These are phyloP conservation scores for Erinaceus europaeus DNA, from an alignment of 2,113 vertebrate species.

Conservation along the genomic window DNA sequence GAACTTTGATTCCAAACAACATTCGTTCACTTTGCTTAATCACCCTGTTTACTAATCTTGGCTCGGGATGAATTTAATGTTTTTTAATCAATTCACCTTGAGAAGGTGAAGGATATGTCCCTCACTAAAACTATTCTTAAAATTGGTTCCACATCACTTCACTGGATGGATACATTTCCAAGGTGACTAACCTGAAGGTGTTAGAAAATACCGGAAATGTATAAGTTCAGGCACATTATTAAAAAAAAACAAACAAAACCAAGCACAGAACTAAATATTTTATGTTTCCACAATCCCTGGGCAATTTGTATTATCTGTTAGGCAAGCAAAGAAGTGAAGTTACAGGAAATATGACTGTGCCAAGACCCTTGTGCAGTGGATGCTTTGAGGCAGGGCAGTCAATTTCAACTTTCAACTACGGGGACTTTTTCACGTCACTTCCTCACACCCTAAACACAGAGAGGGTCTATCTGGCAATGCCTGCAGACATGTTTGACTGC, in stretches of 20 bases:
- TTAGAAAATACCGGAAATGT: constrained; percentile 24
- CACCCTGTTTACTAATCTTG: constrained; percentile 21
- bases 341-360: not conserved
- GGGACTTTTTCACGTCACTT: not conserved
- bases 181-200: constrained; percentile 43
- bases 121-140: not conserved
- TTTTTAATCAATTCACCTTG: constrained; percentile 18
- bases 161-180: constrained; percentile 7
- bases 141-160: constrained; percentile 21
- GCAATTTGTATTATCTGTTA: not conserved
- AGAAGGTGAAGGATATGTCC: not conserved
- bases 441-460: too few relatives aligned
- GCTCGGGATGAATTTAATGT: not conserved
- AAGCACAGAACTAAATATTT: not conserved
- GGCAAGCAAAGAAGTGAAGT: not conserved
- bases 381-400: not conserved
- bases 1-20: not conserved
- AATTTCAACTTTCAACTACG: not conserved
- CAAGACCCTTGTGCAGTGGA: not conserved
- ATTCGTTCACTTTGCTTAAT: not conserved
- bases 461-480: not conserved
- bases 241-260: not conserved
- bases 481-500: not conserved
- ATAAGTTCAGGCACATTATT: constrained; percentile 1
- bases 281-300: not conserved